Percentiles rank a stretch among this genome's conserved stretches.
Conservation (phyloP, 2,797 vertebrate genomes). For the Chelidonichthys spinosus region DNA sequence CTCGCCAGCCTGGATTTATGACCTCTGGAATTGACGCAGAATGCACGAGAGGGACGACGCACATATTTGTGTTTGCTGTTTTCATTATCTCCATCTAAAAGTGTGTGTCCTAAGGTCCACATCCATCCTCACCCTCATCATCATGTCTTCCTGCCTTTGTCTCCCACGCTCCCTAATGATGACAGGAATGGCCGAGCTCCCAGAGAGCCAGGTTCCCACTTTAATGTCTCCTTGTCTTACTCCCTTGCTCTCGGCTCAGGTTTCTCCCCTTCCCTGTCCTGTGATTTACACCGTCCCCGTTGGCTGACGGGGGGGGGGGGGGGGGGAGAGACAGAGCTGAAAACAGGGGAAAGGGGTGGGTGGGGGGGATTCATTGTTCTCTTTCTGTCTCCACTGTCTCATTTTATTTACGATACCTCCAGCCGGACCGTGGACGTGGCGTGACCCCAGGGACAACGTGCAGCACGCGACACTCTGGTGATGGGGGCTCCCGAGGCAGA, state of each 20-base stretch:
- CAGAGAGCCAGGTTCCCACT: slow-evolving; percentile 64
- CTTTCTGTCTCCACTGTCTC: slow-evolving; percentile 64
- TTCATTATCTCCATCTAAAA: slow-evolving; percentile 36
- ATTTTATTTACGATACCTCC: slow-evolving; percentile 83
- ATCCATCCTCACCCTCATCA: slow-evolving; percentile 26
- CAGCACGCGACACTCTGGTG: slow-evolving; percentile 34
- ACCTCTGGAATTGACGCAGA: slow-evolving; percentile 11
- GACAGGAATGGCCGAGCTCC: slow-evolving; percentile 59
- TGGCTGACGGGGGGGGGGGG: slow-evolving; percentile 50
- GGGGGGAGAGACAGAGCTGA: slow-evolving; percentile 51
- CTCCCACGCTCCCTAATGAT: slow-evolving; percentile 62
- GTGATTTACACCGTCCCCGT: slow-evolving; percentile 82
- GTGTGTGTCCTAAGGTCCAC: neutral
- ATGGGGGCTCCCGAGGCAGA: slow-evolving; percentile 54
- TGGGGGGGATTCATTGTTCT: slow-evolving; percentile 73
- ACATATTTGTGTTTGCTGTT: slow-evolving; percentile 42
- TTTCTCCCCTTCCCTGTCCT: slow-evolving; percentile 63
- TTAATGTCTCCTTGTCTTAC: slow-evolving; percentile 76
- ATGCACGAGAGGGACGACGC: slow-evolving; percentile 6
- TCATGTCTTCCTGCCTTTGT: slow-evolving; percentile 65
- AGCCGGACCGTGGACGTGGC: slow-evolving; percentile 66
- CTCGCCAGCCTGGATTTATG: slow-evolving; percentile 57
- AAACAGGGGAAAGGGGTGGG: slow-evolving; percentile 18
- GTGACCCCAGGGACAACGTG: slow-evolving; percentile 69
- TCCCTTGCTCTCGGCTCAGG: slow-evolving; percentile 64